Evolutionary conservation across 2,113 vertebrate genomes (phyloP).

Genomic region (Pristiophorus japonicus): DNA sequence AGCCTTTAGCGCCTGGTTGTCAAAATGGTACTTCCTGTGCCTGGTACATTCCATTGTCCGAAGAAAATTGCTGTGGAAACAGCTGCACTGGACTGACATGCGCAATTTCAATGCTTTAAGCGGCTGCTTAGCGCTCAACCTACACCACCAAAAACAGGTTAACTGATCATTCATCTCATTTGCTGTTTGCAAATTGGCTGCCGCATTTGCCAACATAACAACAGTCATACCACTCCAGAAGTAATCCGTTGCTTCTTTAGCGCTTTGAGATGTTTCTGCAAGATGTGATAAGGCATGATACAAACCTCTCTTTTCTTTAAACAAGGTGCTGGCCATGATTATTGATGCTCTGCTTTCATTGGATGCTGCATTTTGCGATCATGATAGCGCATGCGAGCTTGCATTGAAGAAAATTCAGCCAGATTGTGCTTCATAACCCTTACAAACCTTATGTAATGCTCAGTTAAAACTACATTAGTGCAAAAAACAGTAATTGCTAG

Average conservation of each 20-base stretch:
- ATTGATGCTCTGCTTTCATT: not conserved
- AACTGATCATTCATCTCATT: slow-evolving; percentile 21
- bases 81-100: not conserved
- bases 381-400: not conserved
- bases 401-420: not conserved
- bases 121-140: slow-evolving; percentile 6
- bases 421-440: not conserved
- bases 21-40: slow-evolving; percentile 14
- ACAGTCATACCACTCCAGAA: not conserved
- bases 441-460: not conserved
- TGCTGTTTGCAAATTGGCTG: not conserved
- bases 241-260: not conserved
- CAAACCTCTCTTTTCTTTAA: not conserved
- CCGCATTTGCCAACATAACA: not conserved
- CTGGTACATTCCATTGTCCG: not conserved
- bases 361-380: slow-evolving; percentile 26
- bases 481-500: slow-evolving; percentile 16
- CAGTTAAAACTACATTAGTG: not conserved
- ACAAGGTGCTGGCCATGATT: not conserved
- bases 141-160: slow-evolving; percentile 29
- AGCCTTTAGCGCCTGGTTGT: slow-evolving; percentile 20
- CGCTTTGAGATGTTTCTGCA: not conserved
- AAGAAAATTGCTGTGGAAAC: slow-evolving; percentile 1
- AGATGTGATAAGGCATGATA: not conserved
- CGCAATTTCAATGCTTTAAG: slow-evolving; percentile 25